A percentile compares a stretch with the other conserved stretches of the same genome.
Evolutionary conservation across 2,888 invertebrate species (phyloP).

Genomic region (Drosophila meridionalis): DNA sequence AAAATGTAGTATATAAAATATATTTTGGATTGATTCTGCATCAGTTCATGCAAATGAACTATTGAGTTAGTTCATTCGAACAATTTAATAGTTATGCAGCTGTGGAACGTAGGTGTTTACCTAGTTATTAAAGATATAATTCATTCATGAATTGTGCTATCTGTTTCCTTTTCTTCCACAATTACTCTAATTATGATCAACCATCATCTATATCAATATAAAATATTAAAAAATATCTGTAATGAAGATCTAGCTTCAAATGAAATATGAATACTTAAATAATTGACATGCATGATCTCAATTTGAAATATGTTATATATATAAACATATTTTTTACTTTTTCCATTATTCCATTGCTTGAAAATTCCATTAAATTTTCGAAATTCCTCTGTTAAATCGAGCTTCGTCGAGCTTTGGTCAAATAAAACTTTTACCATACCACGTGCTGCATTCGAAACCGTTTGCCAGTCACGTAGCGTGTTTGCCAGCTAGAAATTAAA

Average conservation of each 20-base stretch:
- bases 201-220: too few relatives aligned
- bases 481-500: constrained; percentile 43
- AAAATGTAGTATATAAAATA: neutral
- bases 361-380: neutral
- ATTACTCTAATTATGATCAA: too few relatives aligned
- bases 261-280: neutral
- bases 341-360: neutral
- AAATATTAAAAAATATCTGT: too few relatives aligned
- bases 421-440: constrained; percentile 50
- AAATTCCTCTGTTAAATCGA: constrained; percentile 9
- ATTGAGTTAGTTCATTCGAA: neutral
- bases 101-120: neutral
- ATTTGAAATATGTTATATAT: neutral
- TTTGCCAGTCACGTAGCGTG: constrained; percentile 61
- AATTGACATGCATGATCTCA: neutral
- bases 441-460: constrained; percentile 57
- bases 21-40: neutral
- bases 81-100: neutral
- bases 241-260: neutral
- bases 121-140: neutral
- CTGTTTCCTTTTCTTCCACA: too few relatives aligned
- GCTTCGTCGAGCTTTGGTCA: constrained; percentile 18
- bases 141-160: neutral
- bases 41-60: neutral
- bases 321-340: neutral